A percentile compares a stretch with the other conserved stretches of the same genome.
Evolutionary conservation across 2,797 vertebrate genomes (phyloP).

Genomic region (Tympanoctomys barrerae): DNA sequence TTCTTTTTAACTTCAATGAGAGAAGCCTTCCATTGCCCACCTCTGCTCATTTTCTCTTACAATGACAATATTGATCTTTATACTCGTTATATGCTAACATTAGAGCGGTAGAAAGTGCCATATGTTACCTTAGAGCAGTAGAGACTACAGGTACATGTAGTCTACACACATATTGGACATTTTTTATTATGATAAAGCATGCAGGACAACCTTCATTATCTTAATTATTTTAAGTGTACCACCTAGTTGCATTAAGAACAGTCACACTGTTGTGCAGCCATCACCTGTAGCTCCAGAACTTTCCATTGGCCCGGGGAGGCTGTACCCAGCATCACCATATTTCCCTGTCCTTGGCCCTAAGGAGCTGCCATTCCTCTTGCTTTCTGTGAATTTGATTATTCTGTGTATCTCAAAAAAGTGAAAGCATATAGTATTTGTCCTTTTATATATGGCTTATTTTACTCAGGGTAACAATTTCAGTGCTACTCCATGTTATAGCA

Average conservation of each 20-base stretch:
- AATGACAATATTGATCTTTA: not conserved
- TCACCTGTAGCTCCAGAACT: not conserved
- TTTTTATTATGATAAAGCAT: not conserved
- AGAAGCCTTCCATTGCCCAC: not conserved
- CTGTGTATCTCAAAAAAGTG: too few relatives aligned
- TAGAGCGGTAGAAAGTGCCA: not conserved
- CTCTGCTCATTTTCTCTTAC: not conserved
- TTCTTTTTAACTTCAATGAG: not conserved
- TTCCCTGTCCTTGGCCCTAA: too few relatives aligned
- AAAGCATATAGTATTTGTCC: too few relatives aligned
- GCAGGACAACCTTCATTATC: not conserved
- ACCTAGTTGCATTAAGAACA: not conserved
- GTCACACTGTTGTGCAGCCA: not conserved
- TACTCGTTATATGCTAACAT: not conserved
- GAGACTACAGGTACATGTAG: not conserved
- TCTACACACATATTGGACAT: not conserved
- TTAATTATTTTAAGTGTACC: not conserved
- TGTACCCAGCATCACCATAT: not conserved
- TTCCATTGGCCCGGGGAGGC: not conserved
- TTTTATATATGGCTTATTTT: not conserved
- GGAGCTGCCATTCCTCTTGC: not conserved
- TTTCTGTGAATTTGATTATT: not conserved
- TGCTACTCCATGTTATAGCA: not conserved
- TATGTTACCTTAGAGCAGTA: not conserved
- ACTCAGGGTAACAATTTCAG: not conserved